These are phyloP conservation scores for Zele albiditarsus DNA, from an alignment of 2,888 invertebrate genomes.

Conservation along the genomic window DNA sequence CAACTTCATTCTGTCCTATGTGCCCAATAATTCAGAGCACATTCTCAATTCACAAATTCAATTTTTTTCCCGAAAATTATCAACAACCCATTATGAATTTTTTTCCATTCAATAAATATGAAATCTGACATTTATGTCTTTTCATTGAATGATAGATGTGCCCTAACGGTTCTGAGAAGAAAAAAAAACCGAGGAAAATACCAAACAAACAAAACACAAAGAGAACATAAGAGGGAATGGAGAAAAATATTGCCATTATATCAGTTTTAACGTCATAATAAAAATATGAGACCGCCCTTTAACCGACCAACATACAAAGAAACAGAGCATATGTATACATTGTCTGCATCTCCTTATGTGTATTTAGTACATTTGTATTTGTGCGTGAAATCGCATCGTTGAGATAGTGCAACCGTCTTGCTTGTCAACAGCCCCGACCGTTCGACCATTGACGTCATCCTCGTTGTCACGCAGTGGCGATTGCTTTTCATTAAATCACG, in stretches of 20 bases:
- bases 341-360: background rate
- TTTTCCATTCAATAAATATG: no score
- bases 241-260: background rate
- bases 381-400: background rate
- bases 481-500: slow-evolving; percentile 45
- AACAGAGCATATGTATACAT: background rate
- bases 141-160: no score
- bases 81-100: no score
- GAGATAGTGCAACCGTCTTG: slow-evolving; percentile 22
- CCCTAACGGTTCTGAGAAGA: background rate
- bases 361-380: background rate
- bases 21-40: no score
- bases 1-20: no score
- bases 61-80: no score
- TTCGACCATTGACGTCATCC: slow-evolving; percentile 44
- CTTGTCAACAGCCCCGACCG: slow-evolving; percentile 40
- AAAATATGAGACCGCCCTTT: background rate
- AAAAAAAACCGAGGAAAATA: background rate
- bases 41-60: no score
- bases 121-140: no score
- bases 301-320: background rate
- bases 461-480: slow-evolving; percentile 27
- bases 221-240: background rate
- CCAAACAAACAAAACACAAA: background rate
- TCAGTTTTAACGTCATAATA: background rate